These are phyloP conservation scores for Epinotia brunnichana DNA, from an alignment of 2,888 invertebrate species.

Conservation along the genomic window DNA sequence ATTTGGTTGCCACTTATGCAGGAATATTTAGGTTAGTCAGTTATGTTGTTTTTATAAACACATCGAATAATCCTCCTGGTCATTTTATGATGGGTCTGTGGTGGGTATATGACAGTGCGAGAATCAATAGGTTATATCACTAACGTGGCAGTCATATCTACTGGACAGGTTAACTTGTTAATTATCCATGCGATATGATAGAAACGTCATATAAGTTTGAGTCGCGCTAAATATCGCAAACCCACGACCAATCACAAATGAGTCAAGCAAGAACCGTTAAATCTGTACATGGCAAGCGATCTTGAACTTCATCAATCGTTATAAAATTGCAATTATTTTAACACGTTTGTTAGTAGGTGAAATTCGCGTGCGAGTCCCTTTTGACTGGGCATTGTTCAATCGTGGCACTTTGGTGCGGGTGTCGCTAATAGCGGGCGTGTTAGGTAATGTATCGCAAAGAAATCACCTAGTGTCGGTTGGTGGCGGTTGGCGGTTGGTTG, in stretches of 20 bases:
- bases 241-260: not conserved
- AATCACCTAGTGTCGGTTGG: slow-evolving; percentile 83
- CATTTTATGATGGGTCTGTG: not conserved
- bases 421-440: slow-evolving; percentile 57
- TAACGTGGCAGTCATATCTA: not conserved
- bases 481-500: slow-evolving; percentile 59
- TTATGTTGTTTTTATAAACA: slow-evolving; percentile 4
- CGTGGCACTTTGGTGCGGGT: slow-evolving; percentile 77
- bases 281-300: not conserved
- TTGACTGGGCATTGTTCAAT: slow-evolving; percentile 44
- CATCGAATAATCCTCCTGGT: not conserved
- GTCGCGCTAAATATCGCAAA: not conserved
- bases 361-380: slow-evolving; percentile 28
- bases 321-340: not conserved
- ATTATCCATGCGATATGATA: not conserved
- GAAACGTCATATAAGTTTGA: not conserved
- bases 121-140: not conserved
- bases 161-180: not conserved
- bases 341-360: not conserved
- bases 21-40: slow-evolving; percentile 1
- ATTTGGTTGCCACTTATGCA: not conserved
- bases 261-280: not conserved
- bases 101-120: not conserved
- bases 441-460: slow-evolving; percentile 81
- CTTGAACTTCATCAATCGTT: slow-evolving; percentile 1